Percentiles rank a stretch among this genome's conserved stretches.
Conservation (phyloP, 2,113 vertebrate genomes). For the Etia nguti region DNA sequence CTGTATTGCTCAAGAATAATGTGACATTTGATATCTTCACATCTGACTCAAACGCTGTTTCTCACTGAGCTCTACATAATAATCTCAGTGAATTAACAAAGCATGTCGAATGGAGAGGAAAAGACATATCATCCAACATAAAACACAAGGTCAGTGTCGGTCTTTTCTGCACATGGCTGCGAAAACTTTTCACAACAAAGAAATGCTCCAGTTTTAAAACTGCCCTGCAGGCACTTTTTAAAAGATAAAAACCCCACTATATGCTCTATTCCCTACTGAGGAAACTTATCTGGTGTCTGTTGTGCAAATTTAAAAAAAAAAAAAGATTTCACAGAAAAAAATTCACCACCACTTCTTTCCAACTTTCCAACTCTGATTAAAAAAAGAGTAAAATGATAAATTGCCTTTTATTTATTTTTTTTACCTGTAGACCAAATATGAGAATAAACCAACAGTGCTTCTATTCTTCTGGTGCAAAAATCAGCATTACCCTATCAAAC, state of each 20-base stretch:
- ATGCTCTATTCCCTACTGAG: background rate
- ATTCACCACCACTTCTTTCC: too few species aligned
- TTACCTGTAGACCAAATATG: background rate
- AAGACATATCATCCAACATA: conserved; percentile 12
- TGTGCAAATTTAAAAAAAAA: background rate
- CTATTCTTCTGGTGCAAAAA: background rate
- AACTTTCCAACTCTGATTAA: too few species aligned
- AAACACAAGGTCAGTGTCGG: background rate
- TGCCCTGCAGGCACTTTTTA: background rate
- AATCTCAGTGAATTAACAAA: conserved; percentile 10
- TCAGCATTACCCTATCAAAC: background rate
- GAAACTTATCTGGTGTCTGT: background rate
- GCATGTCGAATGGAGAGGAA: conserved; percentile 24
- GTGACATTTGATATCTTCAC: background rate
- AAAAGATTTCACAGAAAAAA: background rate
- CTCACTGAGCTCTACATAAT: background rate
- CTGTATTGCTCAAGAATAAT: background rate
- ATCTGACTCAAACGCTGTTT: background rate
- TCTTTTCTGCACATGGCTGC: conserved; percentile 9
- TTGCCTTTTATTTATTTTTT: background rate
- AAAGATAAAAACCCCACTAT: background rate
- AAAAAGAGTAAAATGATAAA: background rate
- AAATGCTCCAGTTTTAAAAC: background rate
- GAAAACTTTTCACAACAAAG: conserved; percentile 26
- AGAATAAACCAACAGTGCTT: background rate